Evolutionary conservation across 1,140 invertebrate genomes (phyloP).

Genomic region (Bombus terrestris): DNA sequence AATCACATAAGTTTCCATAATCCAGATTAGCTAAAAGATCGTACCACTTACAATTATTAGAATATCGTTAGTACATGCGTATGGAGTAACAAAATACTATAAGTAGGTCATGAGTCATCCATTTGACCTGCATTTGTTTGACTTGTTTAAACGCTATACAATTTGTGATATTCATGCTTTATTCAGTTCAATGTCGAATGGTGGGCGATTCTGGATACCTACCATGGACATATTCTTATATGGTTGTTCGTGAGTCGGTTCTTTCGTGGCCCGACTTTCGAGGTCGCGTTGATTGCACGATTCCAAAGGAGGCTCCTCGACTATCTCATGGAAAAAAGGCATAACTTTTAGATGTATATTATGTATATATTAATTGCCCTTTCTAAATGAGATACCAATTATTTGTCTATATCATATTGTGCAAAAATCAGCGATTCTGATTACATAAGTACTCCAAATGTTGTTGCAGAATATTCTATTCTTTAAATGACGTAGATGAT

Average conservation of each 20-base stretch:
- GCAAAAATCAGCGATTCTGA: background rate
- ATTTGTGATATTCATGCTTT: slow-evolving; percentile 54
- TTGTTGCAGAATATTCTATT: no score
- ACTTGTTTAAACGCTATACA: slow-evolving; percentile 41
- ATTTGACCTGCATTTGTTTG: slow-evolving; percentile 45
- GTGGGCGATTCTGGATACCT: slow-evolving; percentile 62
- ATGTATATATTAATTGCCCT: background rate
- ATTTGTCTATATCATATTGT: no score
- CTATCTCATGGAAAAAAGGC: background rate
- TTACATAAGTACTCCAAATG: background rate
- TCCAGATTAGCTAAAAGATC: background rate
- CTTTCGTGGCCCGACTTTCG: slow-evolving; percentile 59
- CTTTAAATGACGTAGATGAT: no score
- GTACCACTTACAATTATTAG: slow-evolving; percentile 21
- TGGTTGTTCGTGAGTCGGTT: slow-evolving; percentile 66
- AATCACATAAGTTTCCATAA: background rate
- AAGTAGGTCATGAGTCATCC: slow-evolving; percentile 55
- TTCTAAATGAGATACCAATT: background rate
- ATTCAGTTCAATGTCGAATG: slow-evolving; percentile 44
- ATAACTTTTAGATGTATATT: background rate
- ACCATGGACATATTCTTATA: slow-evolving; percentile 73
- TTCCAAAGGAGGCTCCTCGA: slow-evolving; percentile 13
- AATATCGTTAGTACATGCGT: background rate
- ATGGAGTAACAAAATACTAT: background rate
- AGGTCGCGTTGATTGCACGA: slow-evolving; percentile 65